Evolutionary conservation across 2,113 vertebrate species (phyloP), one percentile per base, ranked within the genome.

Genomic region (Rhinoptilus africanus): DNA sequence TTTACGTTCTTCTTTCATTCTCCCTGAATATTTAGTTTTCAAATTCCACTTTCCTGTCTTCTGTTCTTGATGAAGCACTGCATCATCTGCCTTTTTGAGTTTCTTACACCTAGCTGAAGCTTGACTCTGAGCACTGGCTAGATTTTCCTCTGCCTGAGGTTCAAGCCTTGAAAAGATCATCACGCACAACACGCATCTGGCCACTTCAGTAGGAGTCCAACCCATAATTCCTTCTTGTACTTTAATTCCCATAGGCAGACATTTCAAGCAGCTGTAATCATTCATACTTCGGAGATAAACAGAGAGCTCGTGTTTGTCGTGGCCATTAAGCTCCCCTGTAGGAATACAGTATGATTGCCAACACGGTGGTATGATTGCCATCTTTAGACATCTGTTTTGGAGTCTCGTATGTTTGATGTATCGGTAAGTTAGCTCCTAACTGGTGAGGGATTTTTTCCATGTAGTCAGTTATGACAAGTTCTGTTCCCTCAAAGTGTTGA

Each of bases 371-470:
- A 30, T 41, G 85, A 50, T 89, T 95, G 81, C 92, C 84, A 91
- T 93, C 84, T 96, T 96, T 94, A 95, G 96, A 85, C 92, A 93
- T 91, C 56, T 95, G 53, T 13, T 91, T 72, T 72, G 48, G 45
- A 96, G 50, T 63, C 39, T 63, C 6, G 2, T 74, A 13, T 30
- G 39, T 79, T 72, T 85, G 51, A 89, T 89, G 57, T 37, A 37
- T 71, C 64, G 1, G 1, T 63, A 56, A 89, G 23, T 71, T 78
- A 85, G 69, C 39, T 91, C 45, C 53, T 87, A 94, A 60, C 2
- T 66, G 45, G 39, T 53, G 80, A 91, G 72, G 48, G 80, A 4
- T 63, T 83, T 96, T 95, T 97, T 87, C 84, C 30, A 13, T 41
- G 34, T 64, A 79, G 56, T 91, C 64, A 59, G 26, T 69, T 92